phyloP scores from a whole-genome alignment of 2,888 invertebrate species.

The Melitaea athalia region DNA sequence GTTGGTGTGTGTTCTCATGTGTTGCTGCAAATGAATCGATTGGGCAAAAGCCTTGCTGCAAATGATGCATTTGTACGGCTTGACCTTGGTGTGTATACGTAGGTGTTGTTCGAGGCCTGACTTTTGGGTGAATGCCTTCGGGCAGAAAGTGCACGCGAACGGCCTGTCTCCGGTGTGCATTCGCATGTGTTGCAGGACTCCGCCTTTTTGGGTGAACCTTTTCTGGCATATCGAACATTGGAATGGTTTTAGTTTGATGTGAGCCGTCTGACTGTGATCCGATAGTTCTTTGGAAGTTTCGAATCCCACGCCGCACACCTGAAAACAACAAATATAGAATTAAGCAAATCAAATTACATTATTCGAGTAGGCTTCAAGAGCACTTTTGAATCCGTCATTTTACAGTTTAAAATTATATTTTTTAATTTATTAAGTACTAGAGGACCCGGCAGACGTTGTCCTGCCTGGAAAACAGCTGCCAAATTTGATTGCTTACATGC shows the following conservation, averaged over 20 bases:
- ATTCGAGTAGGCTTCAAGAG: too few relatives aligned
- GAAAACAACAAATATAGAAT: slow-evolving; percentile 6
- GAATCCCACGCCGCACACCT: slow-evolving; percentile 64
- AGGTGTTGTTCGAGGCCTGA: slow-evolving; percentile 74
- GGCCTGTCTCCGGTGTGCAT: slow-evolving; percentile 72
- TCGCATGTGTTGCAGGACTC: slow-evolving; percentile 67
- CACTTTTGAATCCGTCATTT: too few relatives aligned
- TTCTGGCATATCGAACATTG: slow-evolving; percentile 66
- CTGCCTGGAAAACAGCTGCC: too few relatives aligned
- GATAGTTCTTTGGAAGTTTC: slow-evolving; percentile 52
- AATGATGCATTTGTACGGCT: slow-evolving; percentile 71
- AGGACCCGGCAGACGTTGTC: too few relatives aligned
- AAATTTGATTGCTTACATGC: too few relatives aligned
- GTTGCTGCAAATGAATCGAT: slow-evolving; percentile 68
- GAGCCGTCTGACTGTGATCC: slow-evolving; percentile 55
- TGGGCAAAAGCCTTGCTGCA: slow-evolving; percentile 72
- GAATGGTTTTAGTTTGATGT: slow-evolving; percentile 65
- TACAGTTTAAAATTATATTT: too few relatives aligned
- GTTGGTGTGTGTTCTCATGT: slow-evolving; percentile 75
- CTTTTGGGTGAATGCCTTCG: slow-evolving; percentile 74
- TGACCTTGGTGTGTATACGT: slow-evolving; percentile 68
- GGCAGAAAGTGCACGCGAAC: slow-evolving; percentile 65
- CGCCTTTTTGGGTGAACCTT: slow-evolving; percentile 70
- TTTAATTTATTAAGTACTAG: too few relatives aligned
- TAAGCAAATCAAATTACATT: too few relatives aligned